Conservation (phyloP, 1,140 invertebrate genomes). For the Ostrea edulis region DNA sequence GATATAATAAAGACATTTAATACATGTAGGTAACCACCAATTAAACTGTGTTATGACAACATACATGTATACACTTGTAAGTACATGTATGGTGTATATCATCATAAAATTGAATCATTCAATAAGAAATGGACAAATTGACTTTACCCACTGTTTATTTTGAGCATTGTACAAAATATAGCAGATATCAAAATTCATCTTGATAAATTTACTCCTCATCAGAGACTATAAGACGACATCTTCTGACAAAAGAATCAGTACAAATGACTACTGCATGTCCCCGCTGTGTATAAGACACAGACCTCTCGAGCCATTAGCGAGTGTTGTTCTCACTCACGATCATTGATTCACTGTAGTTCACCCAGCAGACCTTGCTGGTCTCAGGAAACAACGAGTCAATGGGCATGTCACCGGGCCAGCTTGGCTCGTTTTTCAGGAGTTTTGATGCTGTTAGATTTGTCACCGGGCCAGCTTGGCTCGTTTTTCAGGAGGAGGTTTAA, state of each 20-base stretch:
- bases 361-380: not conserved
- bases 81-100: too few relatives aligned
- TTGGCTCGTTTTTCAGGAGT: slow-evolving; percentile 92
- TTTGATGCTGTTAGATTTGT: slow-evolving; percentile 82
- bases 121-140: not conserved
- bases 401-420: slow-evolving; percentile 74
- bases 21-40: too few relatives aligned
- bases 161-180: not conserved
- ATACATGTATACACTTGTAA: too few relatives aligned
- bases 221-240: too few relatives aligned
- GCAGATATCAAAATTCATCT: not conserved
- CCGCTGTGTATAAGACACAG: not conserved
- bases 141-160: not conserved
- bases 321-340: not conserved
- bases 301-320: not conserved
- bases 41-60: too few relatives aligned
- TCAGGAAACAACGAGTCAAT: not conserved
- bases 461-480: slow-evolving; percentile 84
- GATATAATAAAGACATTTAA: too few relatives aligned
- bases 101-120: too few relatives aligned
- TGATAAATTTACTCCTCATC: not conserved
- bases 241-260: not conserved
- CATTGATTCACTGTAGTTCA: not conserved
- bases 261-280: not conserved
- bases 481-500: slow-evolving; percentile 94